Evolutionary conservation across 2,113 vertebrate genomes (phyloP).

Genomic region (Diadophis punctatus): DNA sequence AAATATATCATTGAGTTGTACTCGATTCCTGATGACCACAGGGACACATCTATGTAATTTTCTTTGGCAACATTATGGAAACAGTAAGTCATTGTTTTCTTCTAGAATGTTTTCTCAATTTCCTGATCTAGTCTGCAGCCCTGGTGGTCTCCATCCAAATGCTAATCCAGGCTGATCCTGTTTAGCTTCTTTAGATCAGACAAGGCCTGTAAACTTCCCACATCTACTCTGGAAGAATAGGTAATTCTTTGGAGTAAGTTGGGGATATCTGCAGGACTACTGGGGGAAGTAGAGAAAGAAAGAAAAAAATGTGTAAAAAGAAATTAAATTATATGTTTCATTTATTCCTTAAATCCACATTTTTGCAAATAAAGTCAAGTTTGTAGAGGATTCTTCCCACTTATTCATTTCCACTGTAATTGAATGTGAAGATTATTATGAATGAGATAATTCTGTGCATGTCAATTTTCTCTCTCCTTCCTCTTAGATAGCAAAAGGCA

Average conservation of each 20-base stretch:
- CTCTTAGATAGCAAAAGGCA: background rate
- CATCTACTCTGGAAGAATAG: background rate
- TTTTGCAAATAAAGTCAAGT: background rate
- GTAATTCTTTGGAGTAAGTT: background rate
- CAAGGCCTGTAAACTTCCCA: background rate
- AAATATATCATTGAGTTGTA: background rate
- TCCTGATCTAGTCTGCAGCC: background rate
- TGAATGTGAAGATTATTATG: background rate
- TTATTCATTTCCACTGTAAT: background rate
- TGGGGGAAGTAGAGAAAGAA: background rate
- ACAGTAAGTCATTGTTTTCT: background rate
- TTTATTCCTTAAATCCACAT: background rate
- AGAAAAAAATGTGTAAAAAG: background rate
- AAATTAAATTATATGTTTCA: background rate
- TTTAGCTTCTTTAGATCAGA: background rate
- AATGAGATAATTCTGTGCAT: conserved; percentile 7
- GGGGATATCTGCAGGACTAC: background rate
- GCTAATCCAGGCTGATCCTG: background rate
- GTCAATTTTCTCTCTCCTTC: conserved; percentile 40
- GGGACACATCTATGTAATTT: background rate
- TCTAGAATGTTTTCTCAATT: background rate
- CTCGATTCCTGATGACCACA: background rate
- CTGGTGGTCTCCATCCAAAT: background rate
- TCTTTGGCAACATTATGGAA: background rate
- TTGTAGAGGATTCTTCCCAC: background rate